Conservation (phyloP, 2,888 invertebrate genomes). For the Andrena flavipes region DNA sequence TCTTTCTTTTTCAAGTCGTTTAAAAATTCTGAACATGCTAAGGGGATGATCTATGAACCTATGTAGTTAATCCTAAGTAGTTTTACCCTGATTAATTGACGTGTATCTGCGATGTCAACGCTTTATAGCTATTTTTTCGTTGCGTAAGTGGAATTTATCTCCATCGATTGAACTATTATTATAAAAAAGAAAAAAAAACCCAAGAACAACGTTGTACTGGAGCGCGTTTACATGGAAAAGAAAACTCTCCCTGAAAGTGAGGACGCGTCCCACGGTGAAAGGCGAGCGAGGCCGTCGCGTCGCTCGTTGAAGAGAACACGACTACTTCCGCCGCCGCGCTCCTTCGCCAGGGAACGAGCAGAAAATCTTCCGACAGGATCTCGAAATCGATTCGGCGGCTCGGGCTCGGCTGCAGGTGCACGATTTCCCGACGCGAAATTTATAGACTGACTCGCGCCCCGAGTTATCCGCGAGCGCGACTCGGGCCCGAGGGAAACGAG, state of each 20-base stretch:
- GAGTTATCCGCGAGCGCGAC: constrained; percentile 40
- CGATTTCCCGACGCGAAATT: constrained; percentile 64
- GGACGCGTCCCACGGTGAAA: constrained; percentile 13
- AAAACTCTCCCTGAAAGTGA: constrained; percentile 9
- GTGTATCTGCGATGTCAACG: no score
- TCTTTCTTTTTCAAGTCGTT: no score
- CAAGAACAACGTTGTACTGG: not conserved
- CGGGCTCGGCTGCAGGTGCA: constrained; percentile 55
- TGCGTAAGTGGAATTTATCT: no score
- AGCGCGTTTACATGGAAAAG: constrained; percentile 1
- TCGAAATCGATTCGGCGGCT: constrained; percentile 32
- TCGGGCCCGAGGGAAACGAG: constrained; percentile 41
- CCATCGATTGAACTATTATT: no score
- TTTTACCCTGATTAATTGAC: no score
- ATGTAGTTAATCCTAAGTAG: no score
- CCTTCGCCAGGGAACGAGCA: constrained; percentile 1
- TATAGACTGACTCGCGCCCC: constrained; percentile 67
- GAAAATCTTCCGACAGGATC: constrained; percentile 23
- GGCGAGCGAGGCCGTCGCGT: not conserved
- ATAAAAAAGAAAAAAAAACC: no score
- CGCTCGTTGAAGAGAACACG: not conserved
- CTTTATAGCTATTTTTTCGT: no score
- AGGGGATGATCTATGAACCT: no score
- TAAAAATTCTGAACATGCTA: no score
- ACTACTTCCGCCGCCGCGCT: not conserved